Base-by-base conservation (phyloP, 2,797 vertebrate species). In the Columba guinea region DNA sequence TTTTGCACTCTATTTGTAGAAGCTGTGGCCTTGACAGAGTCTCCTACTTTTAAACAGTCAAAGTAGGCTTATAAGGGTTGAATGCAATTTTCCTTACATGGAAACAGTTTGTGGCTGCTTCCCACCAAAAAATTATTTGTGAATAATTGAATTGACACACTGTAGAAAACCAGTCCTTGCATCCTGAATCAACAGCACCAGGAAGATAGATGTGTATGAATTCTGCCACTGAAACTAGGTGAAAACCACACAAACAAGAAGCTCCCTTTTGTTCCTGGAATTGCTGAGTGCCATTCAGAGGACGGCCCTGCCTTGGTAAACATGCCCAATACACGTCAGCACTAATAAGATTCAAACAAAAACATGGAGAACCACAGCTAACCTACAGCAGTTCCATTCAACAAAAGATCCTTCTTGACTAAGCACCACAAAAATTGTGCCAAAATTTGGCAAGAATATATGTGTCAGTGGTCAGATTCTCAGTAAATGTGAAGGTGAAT, bases 91-190 rank as follows among this genome's bases (percentile, higher is more conserved):
- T 95, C 51, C 30, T 56, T 85, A 23, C 3, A 1, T 32, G 71
- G 75, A 90, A 95, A 24, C 41, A 63, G 65, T 84, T 93, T 93
- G 77, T 70, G 37, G 89, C 34, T 67, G 27, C 70, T 87, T 94
- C 69, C 62, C 64, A 80, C 18, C 11, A 39, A 63, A 84, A 63
- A 18, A 87, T 46, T n/a, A 44, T 62, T 68, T 8, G 2, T 26
- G 60, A 86, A 8, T 12, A 62, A 48, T 32, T 76, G 22, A 85
- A 82, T 8, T 59, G 46, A 85, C 27, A 32, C 37, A 44, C 16
- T 17, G 10, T 2, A 64, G 69, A 56, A 71, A 87, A 35, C 4
- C 1, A 2, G 84, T 15, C 11, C 24, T 68, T 68, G 27, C 13
- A 81, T 56, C 39, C 55, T 70, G 55, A 85, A 90, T 35, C 46